These are phyloP conservation scores for Pelmatolapia mariae DNA, from an alignment of 2,113 vertebrate genomes.

Conservation along the genomic window DNA sequence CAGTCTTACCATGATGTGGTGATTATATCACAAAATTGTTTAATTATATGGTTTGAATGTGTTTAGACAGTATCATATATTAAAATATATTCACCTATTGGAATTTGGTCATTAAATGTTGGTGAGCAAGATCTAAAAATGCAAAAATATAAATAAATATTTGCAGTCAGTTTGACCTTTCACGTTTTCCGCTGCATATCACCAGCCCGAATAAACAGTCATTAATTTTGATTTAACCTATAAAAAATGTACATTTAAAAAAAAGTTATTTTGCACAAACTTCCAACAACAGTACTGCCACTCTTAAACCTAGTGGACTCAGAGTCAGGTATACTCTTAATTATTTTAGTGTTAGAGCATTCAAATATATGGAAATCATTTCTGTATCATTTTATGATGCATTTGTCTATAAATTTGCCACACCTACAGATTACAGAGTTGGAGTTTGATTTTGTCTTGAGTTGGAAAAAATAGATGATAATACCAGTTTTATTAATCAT, in stretches of 20 bases:
- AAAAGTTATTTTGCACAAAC: not conserved
- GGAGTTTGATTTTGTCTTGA: not conserved
- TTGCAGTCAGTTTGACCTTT: not conserved
- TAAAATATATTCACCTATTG: not conserved
- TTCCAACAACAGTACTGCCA: not conserved
- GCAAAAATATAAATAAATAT: not conserved
- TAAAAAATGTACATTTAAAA: not conserved
- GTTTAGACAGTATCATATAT: not conserved
- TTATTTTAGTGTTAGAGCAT: not conserved
- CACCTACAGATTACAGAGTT: not conserved
- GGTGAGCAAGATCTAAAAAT: not conserved
- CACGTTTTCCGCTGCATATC: not conserved
- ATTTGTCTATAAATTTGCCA: not conserved
- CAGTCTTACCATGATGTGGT: not conserved
- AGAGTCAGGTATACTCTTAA: not conserved
- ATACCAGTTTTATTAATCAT: not conserved
- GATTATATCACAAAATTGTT: not conserved
- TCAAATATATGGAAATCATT: not conserved
- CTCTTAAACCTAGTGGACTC: not conserved
- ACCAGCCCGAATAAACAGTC: not conserved
- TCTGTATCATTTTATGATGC: not conserved
- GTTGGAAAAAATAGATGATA: not conserved
- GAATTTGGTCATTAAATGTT: not conserved
- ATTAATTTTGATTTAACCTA: not conserved
- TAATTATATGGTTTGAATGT: not conserved